Conservation (phyloP, 1,140 invertebrate genomes). For the Neodiprion virginianus region DNA sequence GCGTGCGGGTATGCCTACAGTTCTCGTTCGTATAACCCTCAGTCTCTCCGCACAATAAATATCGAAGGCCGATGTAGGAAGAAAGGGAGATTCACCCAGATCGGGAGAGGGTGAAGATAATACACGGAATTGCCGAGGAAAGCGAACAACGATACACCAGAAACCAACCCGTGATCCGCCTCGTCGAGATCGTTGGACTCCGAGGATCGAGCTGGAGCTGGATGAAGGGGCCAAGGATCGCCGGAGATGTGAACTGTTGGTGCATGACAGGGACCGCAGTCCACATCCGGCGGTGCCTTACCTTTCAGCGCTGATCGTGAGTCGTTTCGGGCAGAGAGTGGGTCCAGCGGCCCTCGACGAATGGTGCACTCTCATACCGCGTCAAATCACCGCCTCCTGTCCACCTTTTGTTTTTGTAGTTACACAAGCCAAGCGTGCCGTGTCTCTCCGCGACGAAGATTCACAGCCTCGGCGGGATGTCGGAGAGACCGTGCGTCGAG, state of each 20-base stretch:
- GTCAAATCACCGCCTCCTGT: slow-evolving; percentile 4
- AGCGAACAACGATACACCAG: no score
- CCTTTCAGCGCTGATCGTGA: not conserved
- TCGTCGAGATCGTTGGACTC: not conserved
- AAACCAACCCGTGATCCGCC: no score
- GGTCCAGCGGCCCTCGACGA: not conserved
- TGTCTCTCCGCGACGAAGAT: not conserved
- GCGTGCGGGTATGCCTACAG: no score
- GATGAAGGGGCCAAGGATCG: not conserved
- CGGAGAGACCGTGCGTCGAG: not conserved
- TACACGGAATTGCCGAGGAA: no score
- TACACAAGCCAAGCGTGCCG: not conserved
- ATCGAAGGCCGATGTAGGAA: no score
- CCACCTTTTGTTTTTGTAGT: slow-evolving; percentile 1
- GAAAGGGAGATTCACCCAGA: no score
- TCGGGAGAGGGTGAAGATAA: no score
- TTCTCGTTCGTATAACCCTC: no score
- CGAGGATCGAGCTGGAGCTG: no score
- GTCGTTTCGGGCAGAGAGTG: not conserved
- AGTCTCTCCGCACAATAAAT: no score
- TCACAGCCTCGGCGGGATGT: not conserved
- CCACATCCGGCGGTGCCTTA: slow-evolving; percentile 54
- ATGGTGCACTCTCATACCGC: slow-evolving; percentile 4
- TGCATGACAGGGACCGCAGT: slow-evolving; percentile 61
- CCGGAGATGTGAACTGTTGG: slow-evolving; percentile 43